Percentiles rank a stretch among this genome's conserved stretches.
Conservation (phyloP, 2,797 vertebrate genomes). For the Mormyrus hasselquistii region DNA sequence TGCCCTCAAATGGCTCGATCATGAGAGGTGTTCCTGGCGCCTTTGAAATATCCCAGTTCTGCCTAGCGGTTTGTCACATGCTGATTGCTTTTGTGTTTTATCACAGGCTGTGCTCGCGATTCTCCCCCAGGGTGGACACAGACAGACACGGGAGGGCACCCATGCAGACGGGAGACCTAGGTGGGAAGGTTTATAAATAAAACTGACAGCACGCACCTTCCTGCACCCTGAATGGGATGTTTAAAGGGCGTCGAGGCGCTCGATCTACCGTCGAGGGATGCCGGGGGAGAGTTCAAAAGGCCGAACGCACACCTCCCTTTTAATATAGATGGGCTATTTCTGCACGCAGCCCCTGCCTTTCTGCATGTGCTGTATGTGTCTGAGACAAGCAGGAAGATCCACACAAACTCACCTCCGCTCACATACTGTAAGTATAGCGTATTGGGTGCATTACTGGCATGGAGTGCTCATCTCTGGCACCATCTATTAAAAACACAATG, state of each 20-base stretch:
- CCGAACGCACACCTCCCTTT: slow-evolving; percentile 41
- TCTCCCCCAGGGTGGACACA: slow-evolving; percentile 49
- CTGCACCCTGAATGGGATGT: slow-evolving; percentile 64
- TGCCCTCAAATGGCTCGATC: slow-evolving; percentile 28
- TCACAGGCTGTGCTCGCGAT: slow-evolving; percentile 43
- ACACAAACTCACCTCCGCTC: slow-evolving; percentile 23
- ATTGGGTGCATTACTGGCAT: slow-evolving; percentile 17
- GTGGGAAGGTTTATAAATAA: slow-evolving; percentile 64
- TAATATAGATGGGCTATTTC: slow-evolving; percentile 52
- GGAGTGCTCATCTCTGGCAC: slow-evolving; percentile 17
- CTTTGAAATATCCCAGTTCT: slow-evolving; percentile 40
- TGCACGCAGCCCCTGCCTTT: slow-evolving; percentile 39
- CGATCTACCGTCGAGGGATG: slow-evolving; percentile 38
- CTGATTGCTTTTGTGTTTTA: slow-evolving; percentile 49
- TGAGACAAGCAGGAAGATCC: neutral
- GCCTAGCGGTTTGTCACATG: slow-evolving; percentile 47
- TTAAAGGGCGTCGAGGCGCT: slow-evolving; percentile 50
- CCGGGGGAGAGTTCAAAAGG: slow-evolving; percentile 51
- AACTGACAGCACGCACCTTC: slow-evolving; percentile 63
- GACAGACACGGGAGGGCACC: slow-evolving; percentile 35
- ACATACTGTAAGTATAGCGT: slow-evolving; percentile 23
- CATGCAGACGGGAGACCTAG: slow-evolving; percentile 60
- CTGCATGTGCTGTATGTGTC: slow-evolving; percentile 22
- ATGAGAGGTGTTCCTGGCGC: slow-evolving; percentile 23
- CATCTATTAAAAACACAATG: neutral